Base-by-base conservation (phyloP, 2,113 vertebrate species). In the Platichthys flesus region DNA sequence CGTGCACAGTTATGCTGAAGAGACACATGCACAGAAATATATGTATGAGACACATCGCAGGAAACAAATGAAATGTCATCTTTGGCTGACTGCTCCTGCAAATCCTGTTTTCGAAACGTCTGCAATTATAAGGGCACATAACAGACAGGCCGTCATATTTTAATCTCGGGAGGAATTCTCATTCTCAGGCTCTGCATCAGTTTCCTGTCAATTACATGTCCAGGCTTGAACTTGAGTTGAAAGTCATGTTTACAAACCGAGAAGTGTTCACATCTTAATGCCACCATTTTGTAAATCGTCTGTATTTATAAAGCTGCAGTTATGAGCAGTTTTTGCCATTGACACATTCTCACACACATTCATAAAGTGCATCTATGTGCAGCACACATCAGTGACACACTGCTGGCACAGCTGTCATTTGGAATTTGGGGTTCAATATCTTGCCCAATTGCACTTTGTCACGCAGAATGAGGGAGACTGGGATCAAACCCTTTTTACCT, bases 31-130 rank as follows among this genome's bases (percentile, higher is more conserved):
- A 54, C 57, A 74, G 26, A 74, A 54, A 61, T 63, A n/a, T 75
- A 13, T 52, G 42, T 52, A 35, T 20, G 42, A 78, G 23, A 49
- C 66, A 71, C 52, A 74, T 73, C 64, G 42, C 40, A n/a, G 71
- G 42, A 76, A 52, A 73, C 55, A 64, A 71, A 81, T 84, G 5
- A 71, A 79, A 80, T 60, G 26, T 61, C 42, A 65, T 76, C 58
- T 65, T 40, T 47, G 63, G 42, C 21, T 74, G 47, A 71, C 66
- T 54, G 20, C 51, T 54, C 20, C 47, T 51, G 47, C 47, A 51
- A 51, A 51, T 51, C 47, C 45, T 47, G 45, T 16, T 47, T 47
- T 47, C 45, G 16, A 47, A 12, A 47, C 15, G 45, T 13, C 45
- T 47, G 45, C 35, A 37, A 37, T 9, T 37, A 37, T 47, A 47